Percentiles rank a stretch among this genome's conserved stretches.
Conservation (phyloP, 2,797 vertebrate species). For the Galaxias olidus region DNA sequence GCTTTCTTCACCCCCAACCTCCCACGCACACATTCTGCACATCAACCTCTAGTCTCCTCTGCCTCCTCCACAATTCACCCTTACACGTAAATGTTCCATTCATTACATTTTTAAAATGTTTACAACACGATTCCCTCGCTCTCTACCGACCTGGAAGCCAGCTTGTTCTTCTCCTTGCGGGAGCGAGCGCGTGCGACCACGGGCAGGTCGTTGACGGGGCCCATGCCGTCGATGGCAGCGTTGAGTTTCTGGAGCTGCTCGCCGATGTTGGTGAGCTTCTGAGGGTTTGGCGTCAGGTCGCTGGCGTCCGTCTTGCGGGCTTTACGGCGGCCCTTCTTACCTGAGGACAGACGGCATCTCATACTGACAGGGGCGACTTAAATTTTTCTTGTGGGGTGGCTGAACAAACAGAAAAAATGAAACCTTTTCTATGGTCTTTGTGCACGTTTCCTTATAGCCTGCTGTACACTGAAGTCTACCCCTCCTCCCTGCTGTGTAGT, state of each 20-base stretch:
- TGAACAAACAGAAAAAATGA: too few relatives aligned
- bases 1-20: too few relatives aligned
- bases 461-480: too few relatives aligned
- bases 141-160: constrained; percentile 73
- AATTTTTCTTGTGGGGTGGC: too few relatives aligned
- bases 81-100: too few relatives aligned
- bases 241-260: constrained; percentile 78
- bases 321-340: constrained; percentile 74
- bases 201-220: constrained; percentile 73
- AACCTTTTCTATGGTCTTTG: too few relatives aligned
- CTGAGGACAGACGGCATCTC: constrained; percentile 29
- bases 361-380: neutral
- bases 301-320: constrained; percentile 76
- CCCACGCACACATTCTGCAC: too few relatives aligned
- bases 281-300: constrained; percentile 76
- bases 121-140: neutral
- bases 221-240: constrained; percentile 74
- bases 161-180: constrained; percentile 79
- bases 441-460: too few relatives aligned
- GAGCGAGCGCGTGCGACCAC: constrained; percentile 72
- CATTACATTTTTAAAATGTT: neutral
- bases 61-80: too few relatives aligned
- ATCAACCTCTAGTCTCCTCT: too few relatives aligned
- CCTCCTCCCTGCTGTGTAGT: too few relatives aligned
- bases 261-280: constrained; percentile 76